Percentiles rank a stretch among this genome's conserved stretches.
These are phyloP conservation scores for Ctenosaura bakeri DNA, from an alignment of 2,797 vertebrate species.

Conservation along the genomic window DNA sequence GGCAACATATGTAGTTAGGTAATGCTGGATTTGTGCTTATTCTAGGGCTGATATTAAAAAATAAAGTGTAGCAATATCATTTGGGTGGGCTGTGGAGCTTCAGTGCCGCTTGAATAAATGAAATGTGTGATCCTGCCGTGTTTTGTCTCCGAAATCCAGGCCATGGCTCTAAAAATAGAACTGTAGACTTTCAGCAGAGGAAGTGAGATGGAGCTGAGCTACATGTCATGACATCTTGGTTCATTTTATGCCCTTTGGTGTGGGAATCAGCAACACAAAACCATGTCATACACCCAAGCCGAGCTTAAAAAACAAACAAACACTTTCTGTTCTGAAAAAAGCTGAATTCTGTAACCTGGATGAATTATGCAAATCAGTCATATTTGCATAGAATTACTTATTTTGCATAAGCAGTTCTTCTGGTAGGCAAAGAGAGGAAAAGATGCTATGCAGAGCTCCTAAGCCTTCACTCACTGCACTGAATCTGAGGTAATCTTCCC, in stretches of 20 bases:
- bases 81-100: not conserved
- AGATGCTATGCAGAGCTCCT: not conserved
- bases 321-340: not conserved
- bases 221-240: constrained; percentile 29
- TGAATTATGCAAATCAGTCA: not conserved
- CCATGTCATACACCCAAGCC: accelerated
- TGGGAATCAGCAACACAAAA: constrained; percentile 37
- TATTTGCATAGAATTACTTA: not conserved
- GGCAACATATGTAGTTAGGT: not conserved
- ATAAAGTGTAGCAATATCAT: not conserved
- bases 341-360: not conserved
- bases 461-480: not conserved
- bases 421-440: constrained; percentile 7
- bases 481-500: not conserved
- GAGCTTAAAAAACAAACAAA: not conserved
- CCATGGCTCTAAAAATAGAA: constrained; percentile 60
- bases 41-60: not conserved
- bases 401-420: not conserved
- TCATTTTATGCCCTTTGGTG: constrained; percentile 42
- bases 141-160: constrained; percentile 53
- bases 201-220: constrained; percentile 39
- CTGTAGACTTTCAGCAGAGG: not conserved
- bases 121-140: not conserved
- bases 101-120: constrained; percentile 5
- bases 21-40: not conserved